Evolutionary conservation across 2,797 vertebrate genomes (phyloP).

Genomic region (Sebastes variabilis): DNA sequence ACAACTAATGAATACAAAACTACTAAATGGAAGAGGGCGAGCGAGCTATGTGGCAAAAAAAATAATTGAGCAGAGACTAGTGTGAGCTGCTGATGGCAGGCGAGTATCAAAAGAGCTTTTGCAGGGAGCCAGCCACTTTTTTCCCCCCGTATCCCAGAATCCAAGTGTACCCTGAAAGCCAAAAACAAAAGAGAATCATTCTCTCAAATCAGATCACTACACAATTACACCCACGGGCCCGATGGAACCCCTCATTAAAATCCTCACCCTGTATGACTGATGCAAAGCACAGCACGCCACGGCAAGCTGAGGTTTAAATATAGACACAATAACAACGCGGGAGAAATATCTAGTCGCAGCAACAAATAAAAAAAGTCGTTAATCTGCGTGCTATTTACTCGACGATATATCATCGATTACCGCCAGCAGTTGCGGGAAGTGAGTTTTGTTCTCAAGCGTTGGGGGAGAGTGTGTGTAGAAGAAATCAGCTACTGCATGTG

Average conservation of each 20-base stretch:
- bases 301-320: conserved; percentile 41
- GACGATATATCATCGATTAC: background rate
- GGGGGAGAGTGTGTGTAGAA: background rate
- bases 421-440: background rate
- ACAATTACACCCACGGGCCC: conserved; percentile 54
- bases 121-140: conserved; percentile 12
- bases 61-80: conserved; percentile 3
- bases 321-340: conserved; percentile 22
- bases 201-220: conserved; percentile 62
- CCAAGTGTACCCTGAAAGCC: conserved; percentile 31
- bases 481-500: conserved; percentile 21
- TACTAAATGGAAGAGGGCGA: background rate
- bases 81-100: conserved; percentile 6
- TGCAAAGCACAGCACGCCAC: conserved; percentile 3
- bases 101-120: conserved; percentile 12
- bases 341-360: conserved; percentile 5
- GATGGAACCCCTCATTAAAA: conserved; percentile 62
- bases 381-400: background rate
- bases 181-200: conserved; percentile 46
- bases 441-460: background rate
- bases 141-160: background rate
- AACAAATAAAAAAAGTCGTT: background rate
- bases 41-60: background rate
- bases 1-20: conserved; percentile 26
- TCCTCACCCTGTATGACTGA: conserved; percentile 39